These are phyloP conservation scores for Elaphurus davidianus DNA, from an alignment of 2,113 vertebrate genomes.

Conservation along the genomic window DNA sequence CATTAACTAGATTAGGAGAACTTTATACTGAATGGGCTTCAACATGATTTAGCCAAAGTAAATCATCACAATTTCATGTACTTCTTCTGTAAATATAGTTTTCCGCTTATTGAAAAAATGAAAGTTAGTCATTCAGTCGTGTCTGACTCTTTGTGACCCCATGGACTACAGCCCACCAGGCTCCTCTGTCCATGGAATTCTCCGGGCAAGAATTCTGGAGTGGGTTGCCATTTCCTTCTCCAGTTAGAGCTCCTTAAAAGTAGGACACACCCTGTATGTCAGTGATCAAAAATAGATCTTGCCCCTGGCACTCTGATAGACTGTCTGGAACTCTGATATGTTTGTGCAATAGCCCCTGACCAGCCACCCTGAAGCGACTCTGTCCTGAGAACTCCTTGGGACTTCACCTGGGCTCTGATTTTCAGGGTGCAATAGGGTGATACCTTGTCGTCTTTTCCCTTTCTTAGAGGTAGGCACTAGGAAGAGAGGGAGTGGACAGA, in stretches of 20 bases:
- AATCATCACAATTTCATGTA: neutral
- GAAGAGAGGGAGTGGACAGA: neutral
- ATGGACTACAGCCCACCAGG: neutral
- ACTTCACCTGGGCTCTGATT: neutral
- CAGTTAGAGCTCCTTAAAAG: conserved; percentile 22
- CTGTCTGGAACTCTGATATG: neutral
- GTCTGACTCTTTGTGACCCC: neutral
- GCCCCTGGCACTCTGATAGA: neutral
- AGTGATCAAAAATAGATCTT: conserved; percentile 49
- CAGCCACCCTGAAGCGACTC: neutral
- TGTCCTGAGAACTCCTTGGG: neutral
- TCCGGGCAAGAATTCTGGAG: neutral
- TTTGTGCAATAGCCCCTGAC: conserved; percentile 24
- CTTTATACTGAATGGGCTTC: neutral
- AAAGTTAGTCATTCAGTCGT: neutral
- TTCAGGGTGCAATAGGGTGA: neutral
- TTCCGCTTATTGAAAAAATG: neutral
- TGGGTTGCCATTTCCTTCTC: neutral
- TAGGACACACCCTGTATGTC: conserved; percentile 37
- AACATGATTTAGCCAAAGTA: neutral
- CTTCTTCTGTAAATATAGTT: conserved; percentile 9
- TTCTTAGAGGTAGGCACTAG: neutral
- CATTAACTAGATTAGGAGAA: neutral
- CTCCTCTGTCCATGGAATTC: neutral
- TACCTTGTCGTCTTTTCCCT: neutral